phyloP scores from a whole-genome alignment of 1,140 invertebrate genomes.

The Lordiphosa collinella region DNA sequence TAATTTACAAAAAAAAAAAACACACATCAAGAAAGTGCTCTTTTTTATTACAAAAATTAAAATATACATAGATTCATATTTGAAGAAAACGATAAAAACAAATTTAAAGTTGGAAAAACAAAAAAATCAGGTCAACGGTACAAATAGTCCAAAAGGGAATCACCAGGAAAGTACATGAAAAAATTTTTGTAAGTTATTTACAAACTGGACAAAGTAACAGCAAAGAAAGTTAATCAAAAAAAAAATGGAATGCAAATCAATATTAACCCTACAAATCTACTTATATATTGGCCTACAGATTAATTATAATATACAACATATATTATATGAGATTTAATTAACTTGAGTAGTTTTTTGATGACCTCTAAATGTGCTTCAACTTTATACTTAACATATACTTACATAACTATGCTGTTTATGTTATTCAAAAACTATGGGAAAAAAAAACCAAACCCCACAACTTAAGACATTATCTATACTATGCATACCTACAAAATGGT shows the following conservation, averaged over 20 bases:
- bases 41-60: conserved; percentile 26
- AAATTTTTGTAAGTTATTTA: conserved; percentile 65
- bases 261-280: conserved; percentile 9
- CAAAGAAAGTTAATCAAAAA: conserved; percentile 13
- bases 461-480: conserved; percentile 66
- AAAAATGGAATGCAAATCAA: conserved; percentile 14
- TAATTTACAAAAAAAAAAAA: conserved; percentile 5
- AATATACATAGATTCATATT: conserved; percentile 5
- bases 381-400: conserved; percentile 28
- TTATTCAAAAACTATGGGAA: conserved; percentile 14
- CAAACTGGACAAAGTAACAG: conserved; percentile 26
- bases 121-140: conserved; percentile 54
- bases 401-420: conserved; percentile 47
- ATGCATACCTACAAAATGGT: conserved; percentile 31
- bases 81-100: conserved; percentile 15
- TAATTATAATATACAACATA: conserved; percentile 16
- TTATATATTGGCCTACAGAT: conserved; percentile 17
- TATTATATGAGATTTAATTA: conserved; percentile 37
- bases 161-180: conserved; percentile 27
- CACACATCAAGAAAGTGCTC: conserved; percentile 2
- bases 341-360: conserved; percentile 58
- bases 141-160: conserved; percentile 52
- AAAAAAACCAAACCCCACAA: conserved; percentile 27
- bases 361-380: conserved; percentile 70
- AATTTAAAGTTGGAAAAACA: conserved; percentile 22